phyloP scores from a whole-genome alignment of 2,113 vertebrate genomes.

The Gobius niger region DNA sequence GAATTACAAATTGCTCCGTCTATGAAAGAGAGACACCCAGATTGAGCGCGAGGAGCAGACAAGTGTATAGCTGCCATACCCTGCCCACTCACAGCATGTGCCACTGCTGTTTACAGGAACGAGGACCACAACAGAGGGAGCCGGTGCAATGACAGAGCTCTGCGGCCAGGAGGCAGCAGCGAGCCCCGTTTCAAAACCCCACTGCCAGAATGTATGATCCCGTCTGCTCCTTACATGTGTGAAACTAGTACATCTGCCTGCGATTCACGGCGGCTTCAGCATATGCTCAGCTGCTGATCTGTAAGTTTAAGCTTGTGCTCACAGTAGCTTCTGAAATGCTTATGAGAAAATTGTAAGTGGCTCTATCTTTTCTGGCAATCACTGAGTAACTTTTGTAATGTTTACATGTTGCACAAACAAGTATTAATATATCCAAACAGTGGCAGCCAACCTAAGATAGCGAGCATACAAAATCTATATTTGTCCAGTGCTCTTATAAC shows the following conservation, averaged over 20 bases:
- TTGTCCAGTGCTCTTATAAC: too few species aligned
- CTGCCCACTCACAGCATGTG: slow-evolving; percentile 18
- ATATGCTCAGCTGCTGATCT: background rate
- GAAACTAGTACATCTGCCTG: too few species aligned
- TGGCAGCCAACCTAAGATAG: too few species aligned
- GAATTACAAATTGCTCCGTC: slow-evolving; percentile 24
- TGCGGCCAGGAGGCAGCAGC: slow-evolving; percentile 36
- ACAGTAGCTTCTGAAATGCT: background rate
- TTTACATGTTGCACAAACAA: background rate
- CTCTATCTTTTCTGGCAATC: background rate
- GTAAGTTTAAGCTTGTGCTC: background rate
- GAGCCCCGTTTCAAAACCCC: slow-evolving; percentile 13
- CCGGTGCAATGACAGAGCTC: slow-evolving; percentile 14
- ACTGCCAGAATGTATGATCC: slow-evolving; percentile 6
- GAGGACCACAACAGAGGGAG: slow-evolving; percentile 24
- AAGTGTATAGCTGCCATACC: background rate
- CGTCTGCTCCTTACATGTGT: background rate
- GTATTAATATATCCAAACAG: background rate
- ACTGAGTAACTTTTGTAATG: background rate
- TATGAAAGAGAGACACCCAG: slow-evolving; percentile 24
- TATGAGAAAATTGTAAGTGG: background rate
- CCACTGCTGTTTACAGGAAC: slow-evolving; percentile 26
- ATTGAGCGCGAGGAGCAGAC: slow-evolving; percentile 14
- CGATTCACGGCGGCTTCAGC: background rate
- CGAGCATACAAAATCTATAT: too few species aligned